Percentiles rank a stretch among this genome's conserved stretches.
Evolutionary conservation across 2,113 vertebrate genomes (phyloP).

Genomic region (Eupsittula cactorum): DNA sequence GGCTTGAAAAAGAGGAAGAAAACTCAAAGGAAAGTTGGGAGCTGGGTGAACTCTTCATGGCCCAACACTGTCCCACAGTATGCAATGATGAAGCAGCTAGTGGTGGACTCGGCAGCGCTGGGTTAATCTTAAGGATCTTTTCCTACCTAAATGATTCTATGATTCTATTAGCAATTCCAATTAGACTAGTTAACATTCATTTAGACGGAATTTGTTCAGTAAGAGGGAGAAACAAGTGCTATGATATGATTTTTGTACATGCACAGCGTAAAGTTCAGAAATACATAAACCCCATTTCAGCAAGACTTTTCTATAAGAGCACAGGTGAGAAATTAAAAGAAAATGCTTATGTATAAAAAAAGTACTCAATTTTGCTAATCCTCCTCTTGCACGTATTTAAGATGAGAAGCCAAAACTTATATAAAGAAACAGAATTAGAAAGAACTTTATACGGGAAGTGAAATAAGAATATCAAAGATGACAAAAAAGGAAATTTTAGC

Average conservation of each 20-base stretch:
- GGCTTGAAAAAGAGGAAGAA: not conserved
- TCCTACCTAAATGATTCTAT: not conserved
- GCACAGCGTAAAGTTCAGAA: not conserved
- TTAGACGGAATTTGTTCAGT: not conserved
- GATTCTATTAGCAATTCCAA: not conserved
- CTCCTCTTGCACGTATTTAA: not conserved
- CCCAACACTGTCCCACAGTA: not conserved
- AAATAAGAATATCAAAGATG: not conserved
- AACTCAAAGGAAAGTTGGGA: not conserved
- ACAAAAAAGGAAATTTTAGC: not conserved
- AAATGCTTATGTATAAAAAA: not conserved
- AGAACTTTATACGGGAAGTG: not conserved
- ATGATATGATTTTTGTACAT: not conserved
- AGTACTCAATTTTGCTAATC: not conserved
- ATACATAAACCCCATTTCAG: not conserved
- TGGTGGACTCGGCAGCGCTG: not conserved
- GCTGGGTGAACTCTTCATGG: not conserved
- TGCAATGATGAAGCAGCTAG: not conserved
- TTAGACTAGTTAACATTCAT: no score
- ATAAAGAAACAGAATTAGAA: not conserved
- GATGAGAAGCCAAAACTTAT: not conserved
- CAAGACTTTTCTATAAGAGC: not conserved
- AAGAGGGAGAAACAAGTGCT: not conserved
- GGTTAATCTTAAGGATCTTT: not conserved
- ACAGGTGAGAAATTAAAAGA: not conserved